These are phyloP conservation scores for Pycnonotus jocosus DNA, from an alignment of 2,113 vertebrate species.

Conservation along the genomic window DNA sequence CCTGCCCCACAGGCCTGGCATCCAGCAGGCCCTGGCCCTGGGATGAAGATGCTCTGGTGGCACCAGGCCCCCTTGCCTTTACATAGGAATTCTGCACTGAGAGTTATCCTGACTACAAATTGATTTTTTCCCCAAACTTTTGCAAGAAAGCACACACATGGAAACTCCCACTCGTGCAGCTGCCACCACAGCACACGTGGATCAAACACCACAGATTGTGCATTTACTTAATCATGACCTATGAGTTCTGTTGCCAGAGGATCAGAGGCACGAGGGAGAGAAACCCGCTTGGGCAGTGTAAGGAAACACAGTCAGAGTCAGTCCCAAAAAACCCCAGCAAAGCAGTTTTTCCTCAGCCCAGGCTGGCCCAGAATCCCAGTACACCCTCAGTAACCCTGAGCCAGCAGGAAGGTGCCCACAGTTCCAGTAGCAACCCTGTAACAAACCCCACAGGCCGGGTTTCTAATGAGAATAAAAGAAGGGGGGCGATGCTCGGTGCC, in stretches of 20 bases:
- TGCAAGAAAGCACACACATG: neutral
- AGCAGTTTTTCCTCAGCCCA: neutral
- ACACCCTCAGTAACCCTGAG: neutral
- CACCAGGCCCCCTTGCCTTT: rapidly evolving
- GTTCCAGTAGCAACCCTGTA: neutral
- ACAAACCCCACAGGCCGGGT: neutral
- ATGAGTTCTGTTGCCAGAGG: neutral
- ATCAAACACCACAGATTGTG: neutral
- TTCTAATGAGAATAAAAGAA: neutral
- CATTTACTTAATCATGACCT: neutral
- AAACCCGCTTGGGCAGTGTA: neutral
- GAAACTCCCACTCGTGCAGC: neutral
- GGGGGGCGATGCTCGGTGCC: neutral
- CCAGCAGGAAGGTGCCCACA: neutral
- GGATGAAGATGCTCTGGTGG: rapidly evolving
- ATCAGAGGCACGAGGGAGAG: neutral
- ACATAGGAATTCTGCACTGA: rapidly evolving
- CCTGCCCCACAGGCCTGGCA: neutral
- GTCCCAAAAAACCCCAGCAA: neutral
- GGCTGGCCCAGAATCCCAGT: neutral
- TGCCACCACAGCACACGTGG: neutral
- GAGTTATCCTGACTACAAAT: rapidly evolving
- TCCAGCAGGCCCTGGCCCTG: rapidly evolving
- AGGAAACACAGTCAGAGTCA: neutral
- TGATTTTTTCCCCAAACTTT: neutral